Evolutionary conservation across 2,888 invertebrate species (phyloP), one percentile per base, ranked within the genome.

Genomic region (Stomorhina lunata): DNA sequence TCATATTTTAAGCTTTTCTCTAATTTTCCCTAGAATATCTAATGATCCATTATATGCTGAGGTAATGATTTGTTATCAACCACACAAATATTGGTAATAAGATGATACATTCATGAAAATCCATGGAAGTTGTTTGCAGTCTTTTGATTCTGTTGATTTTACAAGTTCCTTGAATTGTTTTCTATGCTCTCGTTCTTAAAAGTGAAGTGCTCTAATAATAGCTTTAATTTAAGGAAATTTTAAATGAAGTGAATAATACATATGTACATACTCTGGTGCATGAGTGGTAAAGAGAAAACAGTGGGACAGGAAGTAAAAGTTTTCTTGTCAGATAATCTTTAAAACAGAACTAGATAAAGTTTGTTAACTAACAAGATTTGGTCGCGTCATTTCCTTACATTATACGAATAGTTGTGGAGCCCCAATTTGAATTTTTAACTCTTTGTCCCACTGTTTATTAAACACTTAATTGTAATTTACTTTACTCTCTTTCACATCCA

Each of bases 151-250:
- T 53, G 53, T 40, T 61, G 7, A 61, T 61, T 53, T 63, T 10
- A 10, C 4, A 22, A 32, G 25, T 72, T 50, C 22, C 2, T n/a
- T 27, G 7, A 45, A n/a, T n/a, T n/a, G 1, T 32, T 45, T 32
- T 34, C 6, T 27, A 9, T 55, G 4, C 1, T 12, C 12, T 27
- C n/a, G n/a, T 25, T 50, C 20, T 40, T 50, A 43, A 37, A 29
- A 29, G 6, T 9, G 10, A 15, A 55, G 37, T 59, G 17, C n/a
- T 57, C 45, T 57, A 48, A 75, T 75, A 55, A 59, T 59, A 57
- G 48, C 57, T 66, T 66, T 45, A 48, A 43, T 65, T 55, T 57
- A 20, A 20, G 5, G 15, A 57, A 45, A 45, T 45, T 57, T 45
- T 1, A 32, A 45, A 65, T 61, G 3, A 27, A 29, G 22, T 63